Evolutionary conservation across 2,888 invertebrate species (phyloP).

Genomic region (Drosophila dives): DNA sequence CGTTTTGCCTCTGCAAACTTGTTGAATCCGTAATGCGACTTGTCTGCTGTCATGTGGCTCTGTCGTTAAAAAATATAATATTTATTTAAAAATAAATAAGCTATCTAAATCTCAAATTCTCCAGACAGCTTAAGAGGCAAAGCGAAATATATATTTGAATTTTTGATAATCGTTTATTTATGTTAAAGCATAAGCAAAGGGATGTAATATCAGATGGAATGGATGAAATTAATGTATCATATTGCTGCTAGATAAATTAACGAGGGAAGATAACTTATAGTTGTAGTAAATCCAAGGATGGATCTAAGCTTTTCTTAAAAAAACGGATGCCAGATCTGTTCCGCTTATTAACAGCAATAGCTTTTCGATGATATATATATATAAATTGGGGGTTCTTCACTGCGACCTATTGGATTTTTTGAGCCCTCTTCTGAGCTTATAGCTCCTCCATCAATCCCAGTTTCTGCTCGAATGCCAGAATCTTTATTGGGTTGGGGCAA

Average conservation of each 20-base stretch:
- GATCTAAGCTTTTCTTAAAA: background rate
- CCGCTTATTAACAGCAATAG: background rate
- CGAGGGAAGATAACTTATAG: background rate
- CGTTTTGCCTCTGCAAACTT: conserved; percentile 14
- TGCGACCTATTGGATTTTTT: no score
- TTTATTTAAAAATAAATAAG: conserved; percentile 7
- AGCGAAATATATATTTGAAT: background rate
- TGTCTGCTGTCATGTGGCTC: conserved; percentile 30
- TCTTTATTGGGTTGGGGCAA: no score
- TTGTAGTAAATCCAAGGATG: background rate
- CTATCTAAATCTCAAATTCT: conserved; percentile 9
- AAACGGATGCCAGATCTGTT: background rate
- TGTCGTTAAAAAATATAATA: conserved; percentile 25
- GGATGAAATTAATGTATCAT: background rate
- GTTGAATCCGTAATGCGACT: conserved; percentile 48
- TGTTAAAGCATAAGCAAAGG: background rate
- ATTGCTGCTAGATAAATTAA: background rate
- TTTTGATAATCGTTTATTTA: background rate
- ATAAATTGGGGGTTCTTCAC: no score
- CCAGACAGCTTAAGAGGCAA: conserved; percentile 1
- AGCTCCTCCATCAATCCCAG: no score
- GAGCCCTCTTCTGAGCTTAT: no score
- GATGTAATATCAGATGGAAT: background rate
- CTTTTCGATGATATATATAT: background rate
- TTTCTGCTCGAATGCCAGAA: no score